Conservation (phyloP, 1,140 invertebrate genomes). For the Penaeus japonicus region DNA sequence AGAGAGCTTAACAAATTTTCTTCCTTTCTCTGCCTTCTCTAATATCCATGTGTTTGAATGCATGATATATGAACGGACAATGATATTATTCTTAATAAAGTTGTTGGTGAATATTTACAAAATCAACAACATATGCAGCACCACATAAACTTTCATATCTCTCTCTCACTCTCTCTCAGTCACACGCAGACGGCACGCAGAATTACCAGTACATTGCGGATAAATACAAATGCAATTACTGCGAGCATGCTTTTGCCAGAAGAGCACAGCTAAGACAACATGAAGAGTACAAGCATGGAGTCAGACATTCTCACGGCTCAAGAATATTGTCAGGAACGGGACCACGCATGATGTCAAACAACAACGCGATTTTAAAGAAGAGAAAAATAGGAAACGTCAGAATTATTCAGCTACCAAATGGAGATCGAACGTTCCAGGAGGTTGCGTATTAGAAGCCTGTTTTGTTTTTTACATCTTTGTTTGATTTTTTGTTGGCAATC, state of each 20-base stretch:
- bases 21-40: too few species aligned
- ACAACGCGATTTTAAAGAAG: constrained; percentile 28
- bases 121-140: too few species aligned
- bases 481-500: neutral
- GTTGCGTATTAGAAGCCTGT: neutral
- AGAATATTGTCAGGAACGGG: constrained; percentile 14
- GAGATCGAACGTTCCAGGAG: constrained; percentile 60
- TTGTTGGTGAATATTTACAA: too few species aligned
- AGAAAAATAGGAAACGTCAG: constrained; percentile 63
- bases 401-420: constrained; percentile 65
- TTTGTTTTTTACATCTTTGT: neutral
- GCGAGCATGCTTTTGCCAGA: constrained; percentile 69
- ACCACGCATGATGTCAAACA: neutral
- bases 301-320: constrained; percentile 61
- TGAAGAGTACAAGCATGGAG: constrained; percentile 70
- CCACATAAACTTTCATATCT: neutral
- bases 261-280: constrained; percentile 69
- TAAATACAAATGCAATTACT: constrained; percentile 67
- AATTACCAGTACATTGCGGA: constrained; percentile 54
- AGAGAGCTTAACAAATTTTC: too few species aligned
- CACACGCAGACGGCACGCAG: constrained; percentile 68
- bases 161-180: constrained; percentile 63
- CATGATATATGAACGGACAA: too few species aligned
- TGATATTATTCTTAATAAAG: too few species aligned
- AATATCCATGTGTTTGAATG: too few species aligned